Evolutionary conservation across 2,888 invertebrate genomes (phyloP).

Genomic region (Morinoia aosen): DNA sequence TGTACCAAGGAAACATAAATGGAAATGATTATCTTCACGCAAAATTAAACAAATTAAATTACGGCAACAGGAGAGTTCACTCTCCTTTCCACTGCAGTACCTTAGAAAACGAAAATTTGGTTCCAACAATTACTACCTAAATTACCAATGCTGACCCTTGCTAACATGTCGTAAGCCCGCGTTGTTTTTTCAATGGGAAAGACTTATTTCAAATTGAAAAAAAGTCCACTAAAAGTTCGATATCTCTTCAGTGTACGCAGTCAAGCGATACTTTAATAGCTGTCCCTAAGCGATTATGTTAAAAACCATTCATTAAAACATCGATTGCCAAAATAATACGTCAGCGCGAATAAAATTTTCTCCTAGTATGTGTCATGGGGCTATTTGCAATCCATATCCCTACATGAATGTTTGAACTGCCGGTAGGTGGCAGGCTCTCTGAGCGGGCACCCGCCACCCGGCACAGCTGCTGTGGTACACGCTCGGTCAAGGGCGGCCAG

Average conservation of each 20-base stretch:
- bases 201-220: background rate
- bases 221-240: background rate
- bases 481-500: slow-evolving; percentile 25
- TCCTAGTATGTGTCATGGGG: background rate
- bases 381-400: background rate
- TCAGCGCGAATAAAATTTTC: background rate
- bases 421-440: background rate
- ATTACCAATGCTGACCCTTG: too few species aligned
- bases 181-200: background rate
- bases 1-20: background rate
- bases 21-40: background rate
- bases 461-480: background rate
- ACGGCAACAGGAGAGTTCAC: background rate
- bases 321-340: background rate
- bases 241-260: background rate
- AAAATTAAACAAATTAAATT: background rate
- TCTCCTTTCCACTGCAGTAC: background rate
- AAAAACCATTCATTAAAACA: background rate
- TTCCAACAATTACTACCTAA: background rate
- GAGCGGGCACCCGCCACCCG: background rate
- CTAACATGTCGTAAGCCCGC: too few species aligned
- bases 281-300: background rate
- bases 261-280: background rate
- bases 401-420: background rate
- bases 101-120: background rate